Evolutionary conservation across 2,797 vertebrate genomes (phyloP), one percentile per base, ranked within the genome.

Genomic region (Clarias platycephalus): DNA sequence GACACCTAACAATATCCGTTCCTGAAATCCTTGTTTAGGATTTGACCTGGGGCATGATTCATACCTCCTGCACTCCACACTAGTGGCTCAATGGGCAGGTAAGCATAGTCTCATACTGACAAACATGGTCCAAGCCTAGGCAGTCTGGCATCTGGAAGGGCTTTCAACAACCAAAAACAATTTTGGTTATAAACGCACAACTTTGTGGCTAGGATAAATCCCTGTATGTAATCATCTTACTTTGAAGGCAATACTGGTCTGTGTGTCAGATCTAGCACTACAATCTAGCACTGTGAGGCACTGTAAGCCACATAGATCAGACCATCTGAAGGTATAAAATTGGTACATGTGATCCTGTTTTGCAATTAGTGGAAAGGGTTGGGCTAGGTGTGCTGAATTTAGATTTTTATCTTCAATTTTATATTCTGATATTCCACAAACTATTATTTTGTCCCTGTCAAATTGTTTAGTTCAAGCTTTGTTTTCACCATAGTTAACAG

Each of bases 1-100:
- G 75, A 62, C 13, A 78, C 20, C 53, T 12, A n/a, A 78, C 34
- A 60, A 63, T 77, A 58, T 60, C 74, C 74, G 34, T 60, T 77
- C 12, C n/a, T 78, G 34, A 6, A 18, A 16, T 9, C 6, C 34
- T 44, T 63, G 13, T 31, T 63, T 24, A 78, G 76, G 76, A 78
- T 78, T 63, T 78, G 76, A 63, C 22, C 34, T 3, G 1, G 18
- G 16, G 22, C n/a, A 40, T 64, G n/a, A 80, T 40, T 79, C 13
- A 64, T 79, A 44, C 8, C n/a, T 26, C 2, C 24, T 64, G 22
- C 34, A 4, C 58, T 34, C 31, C 40, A 15, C 58, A 40, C 20
- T 62, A 3, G 24, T 63, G 58, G 34, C 8, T 28, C 77, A 64
- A n/a, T 5, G 16, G 77, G 24, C 37, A 79, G 37, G 37, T 64